Percentiles rank a stretch among this genome's conserved stretches.
Evolutionary conservation across 2,113 vertebrate species (phyloP).

Genomic region (Gobius niger): DNA sequence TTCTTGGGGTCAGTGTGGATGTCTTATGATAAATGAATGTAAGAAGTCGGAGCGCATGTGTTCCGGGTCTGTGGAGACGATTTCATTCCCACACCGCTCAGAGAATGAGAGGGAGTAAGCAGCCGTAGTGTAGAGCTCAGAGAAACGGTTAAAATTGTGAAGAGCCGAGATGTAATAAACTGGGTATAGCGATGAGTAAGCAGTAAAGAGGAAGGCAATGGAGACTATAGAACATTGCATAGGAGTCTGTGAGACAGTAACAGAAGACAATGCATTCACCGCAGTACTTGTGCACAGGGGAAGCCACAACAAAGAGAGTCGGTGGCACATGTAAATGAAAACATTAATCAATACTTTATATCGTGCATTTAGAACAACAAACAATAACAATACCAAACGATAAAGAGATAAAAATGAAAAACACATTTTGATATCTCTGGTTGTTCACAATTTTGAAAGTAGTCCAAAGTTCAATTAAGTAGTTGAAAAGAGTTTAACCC

Average conservation of each 20-base stretch:
- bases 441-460: no score
- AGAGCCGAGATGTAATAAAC: background rate
- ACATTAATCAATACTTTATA: no score
- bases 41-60: slow-evolving; percentile 4
- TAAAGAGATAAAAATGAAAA: no score
- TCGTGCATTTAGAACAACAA: no score
- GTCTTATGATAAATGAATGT: slow-evolving; percentile 12
- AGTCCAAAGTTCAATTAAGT: no score
- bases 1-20: background rate
- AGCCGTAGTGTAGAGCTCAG: background rate
- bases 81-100: background rate
- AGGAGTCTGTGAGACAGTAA: background rate
- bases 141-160: background rate
- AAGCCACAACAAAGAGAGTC: background rate
- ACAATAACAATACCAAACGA: no score
- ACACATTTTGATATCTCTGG: no score
- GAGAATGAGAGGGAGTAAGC: no score
- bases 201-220: background rate
- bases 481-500: no score
- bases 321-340: background rate
- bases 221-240: background rate
- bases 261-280: background rate
- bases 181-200: background rate
- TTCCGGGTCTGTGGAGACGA: background rate
- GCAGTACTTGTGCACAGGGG: background rate